Percentiles rank a stretch among this genome's conserved stretches.
phyloP scores from a whole-genome alignment of 2,888 invertebrate species.

The Apotomis betuletana region DNA sequence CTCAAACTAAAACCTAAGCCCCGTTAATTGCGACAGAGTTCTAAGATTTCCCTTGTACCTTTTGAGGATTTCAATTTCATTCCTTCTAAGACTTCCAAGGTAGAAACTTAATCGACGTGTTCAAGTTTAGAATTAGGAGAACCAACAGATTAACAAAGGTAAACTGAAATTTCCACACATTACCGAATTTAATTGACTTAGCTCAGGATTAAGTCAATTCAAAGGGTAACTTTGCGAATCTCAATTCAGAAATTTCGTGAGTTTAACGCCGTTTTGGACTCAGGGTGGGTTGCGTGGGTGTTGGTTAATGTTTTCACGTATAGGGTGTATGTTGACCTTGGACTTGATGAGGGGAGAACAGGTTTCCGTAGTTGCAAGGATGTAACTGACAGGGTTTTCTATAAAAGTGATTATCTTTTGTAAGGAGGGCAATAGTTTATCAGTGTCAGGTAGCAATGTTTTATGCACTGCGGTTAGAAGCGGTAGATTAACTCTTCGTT shows the following conservation, averaged over 20 bases:
- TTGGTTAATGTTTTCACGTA: constrained; percentile 7
- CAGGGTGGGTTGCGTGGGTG: constrained; percentile 7
- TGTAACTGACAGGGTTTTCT: constrained; percentile 2
- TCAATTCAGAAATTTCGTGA: constrained; percentile 5
- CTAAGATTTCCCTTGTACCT: background rate
- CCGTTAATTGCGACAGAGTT: too few species aligned
- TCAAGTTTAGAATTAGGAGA: background rate
- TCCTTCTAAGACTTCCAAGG: background rate
- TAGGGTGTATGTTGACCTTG: constrained; percentile 20
- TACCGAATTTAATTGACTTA: constrained; percentile 1
- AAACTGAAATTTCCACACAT: background rate
- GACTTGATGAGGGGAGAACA: background rate
- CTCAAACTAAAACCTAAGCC: too few species aligned
- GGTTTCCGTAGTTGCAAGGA: background rate
- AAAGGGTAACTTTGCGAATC: background rate
- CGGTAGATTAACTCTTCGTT: background rate
- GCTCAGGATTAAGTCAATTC: constrained; percentile 41
- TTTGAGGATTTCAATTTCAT: background rate
- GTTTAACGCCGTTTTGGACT: background rate
- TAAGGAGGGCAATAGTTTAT: background rate
- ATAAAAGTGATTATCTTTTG: background rate
- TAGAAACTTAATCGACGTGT: too few species aligned
- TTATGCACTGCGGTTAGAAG: background rate
- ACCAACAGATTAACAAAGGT: background rate
- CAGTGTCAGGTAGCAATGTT: constrained; percentile 13